Evolutionary conservation across 2,797 vertebrate genomes (phyloP).

Genomic region (Myioborus miniatus): DNA sequence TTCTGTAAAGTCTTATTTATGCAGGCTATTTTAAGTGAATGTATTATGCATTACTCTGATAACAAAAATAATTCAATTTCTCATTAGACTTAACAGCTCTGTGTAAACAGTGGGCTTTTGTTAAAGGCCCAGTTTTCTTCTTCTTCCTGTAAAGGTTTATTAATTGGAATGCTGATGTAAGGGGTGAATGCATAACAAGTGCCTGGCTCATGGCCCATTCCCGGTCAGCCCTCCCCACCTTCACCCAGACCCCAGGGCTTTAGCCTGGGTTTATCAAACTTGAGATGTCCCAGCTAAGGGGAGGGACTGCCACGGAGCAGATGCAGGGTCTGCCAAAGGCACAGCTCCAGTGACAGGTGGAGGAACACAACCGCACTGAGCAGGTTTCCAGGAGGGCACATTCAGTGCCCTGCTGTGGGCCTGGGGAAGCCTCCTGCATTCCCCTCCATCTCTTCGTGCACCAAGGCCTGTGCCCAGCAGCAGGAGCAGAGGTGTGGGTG

Average conservation of each 20-base stretch:
- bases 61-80: constrained; percentile 27
- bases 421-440: background rate
- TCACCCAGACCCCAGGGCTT: background rate
- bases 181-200: background rate
- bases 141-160: background rate
- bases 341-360: background rate
- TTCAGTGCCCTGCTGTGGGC: fast-evolving
- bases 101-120: background rate
- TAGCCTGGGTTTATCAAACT: background rate
- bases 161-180: background rate
- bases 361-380: background rate
- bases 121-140: background rate
- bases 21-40: background rate
- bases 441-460: background rate
- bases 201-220: background rate
- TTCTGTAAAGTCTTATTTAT: background rate
- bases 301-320: background rate
- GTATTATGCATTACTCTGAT: background rate
- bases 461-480: background rate
- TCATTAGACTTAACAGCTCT: background rate
- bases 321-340: background rate
- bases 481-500: fast-evolving
- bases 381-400: background rate
- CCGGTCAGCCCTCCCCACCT: background rate
- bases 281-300: background rate